Conservation (phyloP, 2,113 vertebrate genomes). For the Gavialis gangeticus region DNA sequence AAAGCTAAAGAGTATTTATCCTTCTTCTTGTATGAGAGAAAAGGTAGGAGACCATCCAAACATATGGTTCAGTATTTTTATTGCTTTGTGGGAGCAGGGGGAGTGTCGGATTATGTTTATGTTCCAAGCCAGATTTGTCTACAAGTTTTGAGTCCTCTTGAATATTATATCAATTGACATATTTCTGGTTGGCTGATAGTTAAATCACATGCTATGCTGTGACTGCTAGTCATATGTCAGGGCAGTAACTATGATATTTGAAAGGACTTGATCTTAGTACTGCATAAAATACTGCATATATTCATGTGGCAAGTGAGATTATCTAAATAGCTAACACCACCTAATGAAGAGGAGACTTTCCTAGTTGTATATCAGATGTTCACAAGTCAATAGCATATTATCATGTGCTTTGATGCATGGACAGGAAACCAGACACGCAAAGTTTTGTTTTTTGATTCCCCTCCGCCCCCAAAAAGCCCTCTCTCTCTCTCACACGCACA, state of each 20-base stretch:
- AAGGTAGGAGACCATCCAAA: conserved; percentile 65
- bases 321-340: background rate
- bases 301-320: background rate
- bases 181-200: background rate
- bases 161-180: background rate
- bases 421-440: background rate
- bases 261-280: background rate
- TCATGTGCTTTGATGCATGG: background rate
- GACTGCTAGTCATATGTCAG: background rate
- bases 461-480: background rate
- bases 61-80: conserved; percentile 62
- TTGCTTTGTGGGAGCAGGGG: conserved; percentile 35
- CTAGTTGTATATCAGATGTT: background rate
- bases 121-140: conserved; percentile 43
- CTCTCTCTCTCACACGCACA: background rate
- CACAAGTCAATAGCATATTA: background rate
- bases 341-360: background rate
- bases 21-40: conserved; percentile 53
- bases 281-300: background rate
- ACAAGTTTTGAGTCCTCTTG: conserved; percentile 27
- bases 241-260: background rate
- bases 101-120: background rate
- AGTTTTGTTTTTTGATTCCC: too few species aligned
- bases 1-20: conserved; percentile 64
- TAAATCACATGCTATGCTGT: background rate